A percentile compares a stretch with the other conserved stretches of the same genome.
Conservation (phyloP, 2,888 invertebrate species). For the Ceratothoa steindachneri region DNA sequence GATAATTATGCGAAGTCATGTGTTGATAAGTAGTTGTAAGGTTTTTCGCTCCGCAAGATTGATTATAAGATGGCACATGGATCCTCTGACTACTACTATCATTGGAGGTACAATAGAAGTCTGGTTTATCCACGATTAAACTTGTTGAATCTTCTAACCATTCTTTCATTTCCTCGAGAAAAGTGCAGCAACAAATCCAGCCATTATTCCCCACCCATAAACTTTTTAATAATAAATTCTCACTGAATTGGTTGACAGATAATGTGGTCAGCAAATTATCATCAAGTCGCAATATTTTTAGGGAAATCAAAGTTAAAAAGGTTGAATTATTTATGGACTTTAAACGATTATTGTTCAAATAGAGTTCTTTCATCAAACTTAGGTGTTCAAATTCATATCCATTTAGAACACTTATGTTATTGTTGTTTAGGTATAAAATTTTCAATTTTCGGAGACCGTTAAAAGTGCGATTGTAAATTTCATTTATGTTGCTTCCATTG, state of each 20-base stretch:
- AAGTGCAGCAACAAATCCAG: constrained; percentile 80
- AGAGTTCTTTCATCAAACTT: constrained; percentile 67
- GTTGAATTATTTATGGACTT: constrained; percentile 67
- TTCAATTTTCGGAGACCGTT: constrained; percentile 71
- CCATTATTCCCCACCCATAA: constrained; percentile 59
- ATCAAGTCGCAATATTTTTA: constrained; percentile 66
- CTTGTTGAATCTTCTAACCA: constrained; percentile 27
- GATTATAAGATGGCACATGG: constrained; percentile 33
- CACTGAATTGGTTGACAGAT: constrained; percentile 61
- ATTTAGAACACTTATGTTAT: constrained; percentile 65
- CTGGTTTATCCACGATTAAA: constrained; percentile 18
- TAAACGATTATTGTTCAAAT: constrained; percentile 71
- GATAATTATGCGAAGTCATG: constrained; percentile 3
- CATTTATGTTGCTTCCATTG: constrained; percentile 71
- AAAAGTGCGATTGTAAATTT: constrained; percentile 72
- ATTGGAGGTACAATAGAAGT: constrained; percentile 37
- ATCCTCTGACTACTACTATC: constrained; percentile 25
- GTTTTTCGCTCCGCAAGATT: constrained; percentile 28
- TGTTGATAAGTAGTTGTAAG: not conserved
- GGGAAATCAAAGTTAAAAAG: constrained; percentile 64
- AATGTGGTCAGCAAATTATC: constrained; percentile 67
- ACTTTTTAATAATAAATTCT: constrained; percentile 57
- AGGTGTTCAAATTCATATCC: constrained; percentile 68
- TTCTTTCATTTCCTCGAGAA: constrained; percentile 50
- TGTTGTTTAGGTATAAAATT: constrained; percentile 72